Base-by-base conservation (phyloP, 2,888 invertebrate species). In the Odiellus spinosus region DNA sequence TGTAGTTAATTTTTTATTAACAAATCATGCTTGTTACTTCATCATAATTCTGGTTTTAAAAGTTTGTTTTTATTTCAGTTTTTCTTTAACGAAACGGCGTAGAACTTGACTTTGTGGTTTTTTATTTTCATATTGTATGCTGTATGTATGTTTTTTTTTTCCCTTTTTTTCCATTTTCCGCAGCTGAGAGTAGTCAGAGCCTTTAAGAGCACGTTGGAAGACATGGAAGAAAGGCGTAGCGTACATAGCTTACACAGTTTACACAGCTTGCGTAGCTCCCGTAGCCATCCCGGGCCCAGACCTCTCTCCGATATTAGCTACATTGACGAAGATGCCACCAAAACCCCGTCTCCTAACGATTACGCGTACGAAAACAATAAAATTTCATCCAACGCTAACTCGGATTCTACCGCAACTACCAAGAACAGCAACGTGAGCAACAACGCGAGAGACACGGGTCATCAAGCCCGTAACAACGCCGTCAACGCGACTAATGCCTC, bases 121-220 rank as follows among this genome's bases (percentile, higher is more conserved):
- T 57, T 53, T 58, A 52, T 58, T 56, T 58, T 59, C 56, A 60
- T 60, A 53, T 54, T 61, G 63, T 64, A 60, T 64, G 62, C 67
- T 51, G 45, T 52, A 46, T 55, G 44, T 38, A 51, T 45, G 53
- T 46, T 43, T 47, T 48, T 47, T 51, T n/a, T n/a, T n/a, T 50
- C 45, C 49, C 46, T 32, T 43, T 53, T 48, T 45, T 47, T 51
- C 42, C 48, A 48, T 50, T 52, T 48, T 49, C 43, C 85, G 77
- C 91, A 96, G 96, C 83, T 96, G 76, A 88, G 96, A 74, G 96
- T 98, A 74, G 93, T 96, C 76, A 87, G 93, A 76, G 96, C 96
- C 70, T 98, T 96, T 86, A 91, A 86, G 77, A 91, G 91, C 66
- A 93, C 84, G 68, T 78, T 98, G 78, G 96, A 98, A 80, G 96